These are phyloP conservation scores for Zoanthus gigantus DNA, from an alignment of 92 coral and sea anemone species.

Conservation along the genomic window DNA sequence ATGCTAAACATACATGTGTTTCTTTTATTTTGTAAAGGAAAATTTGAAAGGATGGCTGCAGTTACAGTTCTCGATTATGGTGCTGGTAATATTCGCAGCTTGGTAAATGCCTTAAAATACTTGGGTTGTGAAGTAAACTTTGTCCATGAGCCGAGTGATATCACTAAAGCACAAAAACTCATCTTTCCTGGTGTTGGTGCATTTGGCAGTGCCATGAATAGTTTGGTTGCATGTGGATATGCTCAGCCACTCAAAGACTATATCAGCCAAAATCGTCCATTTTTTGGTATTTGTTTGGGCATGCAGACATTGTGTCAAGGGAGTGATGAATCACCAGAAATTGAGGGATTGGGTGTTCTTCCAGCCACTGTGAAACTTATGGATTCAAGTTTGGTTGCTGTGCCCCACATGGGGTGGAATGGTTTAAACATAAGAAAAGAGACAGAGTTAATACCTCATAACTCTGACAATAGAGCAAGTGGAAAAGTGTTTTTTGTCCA, in stretches of 20 bases:
- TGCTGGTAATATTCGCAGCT: slow-evolving; percentile 68
- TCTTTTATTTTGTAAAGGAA: too few species aligned
- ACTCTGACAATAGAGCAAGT: slow-evolving; percentile 18
- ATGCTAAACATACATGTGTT: too few species aligned
- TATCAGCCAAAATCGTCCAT: slow-evolving; percentile 59
- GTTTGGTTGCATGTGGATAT: slow-evolving; percentile 46
- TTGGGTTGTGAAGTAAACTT: slow-evolving; percentile 62
- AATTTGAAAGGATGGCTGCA: not conserved
- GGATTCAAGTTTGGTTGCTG: slow-evolving; percentile 52
- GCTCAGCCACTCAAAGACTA: slow-evolving; percentile 60
- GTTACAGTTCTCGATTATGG: slow-evolving; percentile 72
- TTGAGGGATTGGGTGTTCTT: slow-evolving; percentile 52
- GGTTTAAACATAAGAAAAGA: slow-evolving; percentile 53
- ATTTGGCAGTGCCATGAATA: slow-evolving; percentile 71
- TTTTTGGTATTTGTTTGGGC: slow-evolving; percentile 65
- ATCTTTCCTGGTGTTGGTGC: slow-evolving; percentile 75
- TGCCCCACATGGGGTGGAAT: slow-evolving; percentile 76
- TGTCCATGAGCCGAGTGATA: slow-evolving; percentile 59
- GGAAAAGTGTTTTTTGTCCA: slow-evolving; percentile 71
- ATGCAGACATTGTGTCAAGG: slow-evolving; percentile 63
- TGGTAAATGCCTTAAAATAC: slow-evolving; percentile 59
- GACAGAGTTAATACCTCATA: slow-evolving; percentile 43
- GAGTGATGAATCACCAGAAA: slow-evolving; percentile 66
- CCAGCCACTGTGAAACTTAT: slow-evolving; percentile 59
- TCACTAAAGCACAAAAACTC: slow-evolving; percentile 55